Conservation (phyloP, 2,797 vertebrate genomes). For the Phoebastria nigripes region DNA sequence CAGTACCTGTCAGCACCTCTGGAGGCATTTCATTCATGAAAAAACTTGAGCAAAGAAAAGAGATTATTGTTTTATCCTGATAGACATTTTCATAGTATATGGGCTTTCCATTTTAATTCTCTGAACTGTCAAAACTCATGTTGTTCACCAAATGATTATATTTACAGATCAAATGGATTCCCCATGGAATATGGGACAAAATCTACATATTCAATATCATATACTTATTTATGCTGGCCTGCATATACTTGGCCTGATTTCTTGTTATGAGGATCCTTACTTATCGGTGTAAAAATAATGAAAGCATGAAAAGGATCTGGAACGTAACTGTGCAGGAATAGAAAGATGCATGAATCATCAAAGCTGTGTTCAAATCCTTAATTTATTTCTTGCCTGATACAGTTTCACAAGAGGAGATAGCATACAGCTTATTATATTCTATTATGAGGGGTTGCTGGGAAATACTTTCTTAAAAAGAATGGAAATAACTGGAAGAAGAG, state of each 20-base stretch:
- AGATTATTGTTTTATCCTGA: not conserved
- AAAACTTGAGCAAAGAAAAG: not conserved
- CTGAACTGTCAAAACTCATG: not conserved
- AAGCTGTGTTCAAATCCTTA: not conserved
- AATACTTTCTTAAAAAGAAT: not conserved
- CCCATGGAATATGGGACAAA: not conserved
- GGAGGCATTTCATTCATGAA: not conserved
- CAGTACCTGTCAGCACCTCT: not conserved
- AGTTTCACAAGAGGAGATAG: not conserved
- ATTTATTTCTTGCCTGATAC: not conserved
- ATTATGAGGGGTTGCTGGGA: not conserved
- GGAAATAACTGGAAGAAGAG: not conserved
- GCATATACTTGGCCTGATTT: not conserved
- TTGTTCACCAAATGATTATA: not conserved
- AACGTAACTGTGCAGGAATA: not conserved
- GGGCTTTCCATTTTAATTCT: conserved; percentile 17
- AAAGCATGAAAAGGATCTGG: not conserved
- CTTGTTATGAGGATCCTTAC: not conserved
- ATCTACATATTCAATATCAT: not conserved
- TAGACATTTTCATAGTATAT: not conserved
- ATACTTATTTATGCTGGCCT: not conserved
- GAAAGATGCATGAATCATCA: not conserved
- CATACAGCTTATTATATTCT: not conserved
- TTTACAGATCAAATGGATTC: not conserved
- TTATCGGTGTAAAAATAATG: not conserved